A percentile compares a stretch with the other conserved stretches of the same genome.
Conservation (phyloP, 2,113 vertebrate genomes). For the Camelus bactrianus region DNA sequence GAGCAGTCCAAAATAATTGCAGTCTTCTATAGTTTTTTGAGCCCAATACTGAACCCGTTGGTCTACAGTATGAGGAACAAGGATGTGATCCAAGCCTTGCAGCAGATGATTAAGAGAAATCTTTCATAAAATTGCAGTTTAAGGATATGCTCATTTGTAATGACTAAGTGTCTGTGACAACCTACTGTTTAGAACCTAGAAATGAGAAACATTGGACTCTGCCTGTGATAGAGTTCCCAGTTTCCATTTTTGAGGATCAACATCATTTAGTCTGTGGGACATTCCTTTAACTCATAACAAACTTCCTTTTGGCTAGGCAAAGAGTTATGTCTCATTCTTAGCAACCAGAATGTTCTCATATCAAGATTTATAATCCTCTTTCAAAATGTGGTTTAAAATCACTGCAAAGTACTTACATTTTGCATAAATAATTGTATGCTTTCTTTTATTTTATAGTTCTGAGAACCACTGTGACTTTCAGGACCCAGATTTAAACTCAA, state of each 20-base stretch:
- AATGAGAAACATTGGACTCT: neutral
- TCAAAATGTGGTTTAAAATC: neutral
- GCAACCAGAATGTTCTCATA: neutral
- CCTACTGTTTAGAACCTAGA: neutral
- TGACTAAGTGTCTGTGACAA: neutral
- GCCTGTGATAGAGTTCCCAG: neutral
- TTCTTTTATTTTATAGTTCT: neutral
- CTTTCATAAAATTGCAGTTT: neutral
- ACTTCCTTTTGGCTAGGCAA: neutral
- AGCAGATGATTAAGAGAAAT: neutral
- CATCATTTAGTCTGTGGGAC: neutral
- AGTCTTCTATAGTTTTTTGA: constrained; percentile 70
- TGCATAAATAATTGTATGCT: neutral
- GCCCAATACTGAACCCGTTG: constrained; percentile 63
- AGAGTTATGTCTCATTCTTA: neutral
- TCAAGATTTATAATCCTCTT: neutral
- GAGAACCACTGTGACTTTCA: neutral
- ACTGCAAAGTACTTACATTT: neutral
- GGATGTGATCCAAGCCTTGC: constrained; percentile 60
- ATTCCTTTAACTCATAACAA: neutral
- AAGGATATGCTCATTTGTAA: neutral
- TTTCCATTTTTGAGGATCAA: neutral
- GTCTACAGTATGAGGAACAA: constrained; percentile 73
- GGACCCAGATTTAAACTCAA: neutral
- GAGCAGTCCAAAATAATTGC: constrained; percentile 67